phyloP scores from a whole-genome alignment of 2,797 vertebrate species.

The Gobionotothen gibberifrons region DNA sequence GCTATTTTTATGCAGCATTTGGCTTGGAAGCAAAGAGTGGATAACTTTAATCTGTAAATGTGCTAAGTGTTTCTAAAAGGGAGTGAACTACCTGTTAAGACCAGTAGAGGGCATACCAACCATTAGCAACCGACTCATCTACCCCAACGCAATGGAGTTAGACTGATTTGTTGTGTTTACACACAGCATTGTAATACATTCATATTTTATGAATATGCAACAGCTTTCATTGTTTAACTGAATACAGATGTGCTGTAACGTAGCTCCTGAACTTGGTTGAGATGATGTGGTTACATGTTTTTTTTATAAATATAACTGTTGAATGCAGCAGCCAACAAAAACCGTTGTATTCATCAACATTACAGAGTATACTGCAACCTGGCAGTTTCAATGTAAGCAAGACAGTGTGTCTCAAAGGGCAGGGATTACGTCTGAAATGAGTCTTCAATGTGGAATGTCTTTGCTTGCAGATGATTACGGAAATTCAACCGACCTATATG shows the following conservation, averaged over 20 bases:
- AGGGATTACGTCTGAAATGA: background rate
- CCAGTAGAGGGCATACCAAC: conserved; percentile 41
- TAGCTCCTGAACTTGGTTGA: background rate
- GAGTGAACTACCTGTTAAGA: background rate
- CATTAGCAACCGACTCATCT: background rate
- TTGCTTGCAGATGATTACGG: conserved; percentile 38
- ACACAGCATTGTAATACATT: background rate
- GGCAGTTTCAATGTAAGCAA: background rate
- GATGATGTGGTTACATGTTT: background rate
- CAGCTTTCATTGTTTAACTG: background rate
- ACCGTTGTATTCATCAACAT: background rate
- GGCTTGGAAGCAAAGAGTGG: no score
- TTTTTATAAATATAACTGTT: background rate
- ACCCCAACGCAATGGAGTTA: no score
- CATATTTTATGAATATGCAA: background rate
- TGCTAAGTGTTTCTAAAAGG: background rate
- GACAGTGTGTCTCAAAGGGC: background rate
- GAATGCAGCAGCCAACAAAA: background rate
- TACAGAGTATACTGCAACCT: background rate
- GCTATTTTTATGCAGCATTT: no score
- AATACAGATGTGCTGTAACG: no score
- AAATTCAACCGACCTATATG: background rate
- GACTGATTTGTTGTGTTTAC: background rate
- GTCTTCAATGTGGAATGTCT: background rate
- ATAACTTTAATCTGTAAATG: no score